These are phyloP conservation scores for Pheucticus melanocephalus DNA, from an alignment of 2,113 vertebrate species.

Conservation along the genomic window DNA sequence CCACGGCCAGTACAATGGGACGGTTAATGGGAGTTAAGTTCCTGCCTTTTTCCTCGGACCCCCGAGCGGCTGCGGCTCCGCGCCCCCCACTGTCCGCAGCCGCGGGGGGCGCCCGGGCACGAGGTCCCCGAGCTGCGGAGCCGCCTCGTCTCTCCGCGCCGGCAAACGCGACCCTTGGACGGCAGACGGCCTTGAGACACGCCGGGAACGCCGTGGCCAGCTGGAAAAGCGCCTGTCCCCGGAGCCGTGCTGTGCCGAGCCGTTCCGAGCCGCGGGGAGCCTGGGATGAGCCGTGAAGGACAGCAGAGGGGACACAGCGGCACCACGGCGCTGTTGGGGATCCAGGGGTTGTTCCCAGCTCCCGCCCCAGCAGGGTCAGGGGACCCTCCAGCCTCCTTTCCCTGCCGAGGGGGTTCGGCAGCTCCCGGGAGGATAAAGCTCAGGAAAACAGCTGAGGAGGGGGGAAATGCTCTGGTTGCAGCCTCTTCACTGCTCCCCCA, in stretches of 20 bases:
- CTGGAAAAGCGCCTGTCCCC: background rate
- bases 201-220: background rate
- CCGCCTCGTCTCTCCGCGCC: background rate
- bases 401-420: fast-evolving
- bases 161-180: background rate
- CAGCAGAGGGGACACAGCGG: background rate
- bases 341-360: background rate
- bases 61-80: background rate
- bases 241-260: background rate
- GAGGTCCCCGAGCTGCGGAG: background rate
- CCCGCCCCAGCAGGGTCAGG: fast-evolving
- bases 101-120: background rate
- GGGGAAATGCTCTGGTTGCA: fast-evolving
- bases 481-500: background rate
- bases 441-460: background rate
- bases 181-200: background rate
- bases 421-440: background rate
- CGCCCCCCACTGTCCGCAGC: background rate
- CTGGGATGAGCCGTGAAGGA: background rate
- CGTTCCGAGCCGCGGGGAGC: background rate
- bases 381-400: background rate
- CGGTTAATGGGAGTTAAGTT: conserved; percentile 9
- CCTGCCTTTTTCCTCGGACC: background rate
- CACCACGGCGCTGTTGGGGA: fast-evolving
- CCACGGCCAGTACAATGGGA: conserved; percentile 24